Percentiles rank a stretch among this genome's conserved stretches.
phyloP scores from a whole-genome alignment of 2,797 vertebrate genomes.

The Pangasius krempfi region DNA sequence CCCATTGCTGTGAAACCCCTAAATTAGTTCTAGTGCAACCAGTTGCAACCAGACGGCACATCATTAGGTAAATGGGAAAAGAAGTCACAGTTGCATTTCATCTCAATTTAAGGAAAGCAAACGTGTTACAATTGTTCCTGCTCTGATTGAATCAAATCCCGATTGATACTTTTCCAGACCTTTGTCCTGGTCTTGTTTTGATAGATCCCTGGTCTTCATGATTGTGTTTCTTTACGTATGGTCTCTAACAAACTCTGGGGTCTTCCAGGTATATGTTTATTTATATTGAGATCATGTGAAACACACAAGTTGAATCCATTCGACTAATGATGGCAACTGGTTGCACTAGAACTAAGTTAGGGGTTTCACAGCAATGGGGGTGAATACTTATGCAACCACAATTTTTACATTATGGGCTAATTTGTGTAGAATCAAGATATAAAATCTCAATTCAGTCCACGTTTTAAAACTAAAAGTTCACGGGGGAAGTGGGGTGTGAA shows the following conservation, averaged over 20 bases:
- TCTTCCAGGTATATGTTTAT: not conserved
- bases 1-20: too few relatives aligned
- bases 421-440: not conserved
- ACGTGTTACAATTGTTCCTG: not conserved
- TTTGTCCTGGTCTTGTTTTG: not conserved
- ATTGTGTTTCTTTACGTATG: not conserved
- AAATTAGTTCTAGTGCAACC: too few relatives aligned
- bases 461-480: not conserved
- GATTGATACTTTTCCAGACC: not conserved
- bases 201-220: not conserved
- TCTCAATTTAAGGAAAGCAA: not conserved
- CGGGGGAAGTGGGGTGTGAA: not conserved
- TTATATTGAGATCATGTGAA: not conserved
- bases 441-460: not conserved
- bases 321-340: not conserved
- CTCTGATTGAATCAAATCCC: not conserved
- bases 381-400: not conserved
- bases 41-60: too few relatives aligned
- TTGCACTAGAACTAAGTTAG: not conserved
- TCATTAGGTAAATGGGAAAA: not conserved
- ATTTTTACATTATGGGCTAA: not conserved
- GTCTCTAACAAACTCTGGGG: not conserved
- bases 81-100: not conserved
- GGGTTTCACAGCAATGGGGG: not conserved
- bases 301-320: not conserved